Evolutionary conservation across 2,113 vertebrate genomes (phyloP).

Genomic region (Bolborhynchus lineola): DNA sequence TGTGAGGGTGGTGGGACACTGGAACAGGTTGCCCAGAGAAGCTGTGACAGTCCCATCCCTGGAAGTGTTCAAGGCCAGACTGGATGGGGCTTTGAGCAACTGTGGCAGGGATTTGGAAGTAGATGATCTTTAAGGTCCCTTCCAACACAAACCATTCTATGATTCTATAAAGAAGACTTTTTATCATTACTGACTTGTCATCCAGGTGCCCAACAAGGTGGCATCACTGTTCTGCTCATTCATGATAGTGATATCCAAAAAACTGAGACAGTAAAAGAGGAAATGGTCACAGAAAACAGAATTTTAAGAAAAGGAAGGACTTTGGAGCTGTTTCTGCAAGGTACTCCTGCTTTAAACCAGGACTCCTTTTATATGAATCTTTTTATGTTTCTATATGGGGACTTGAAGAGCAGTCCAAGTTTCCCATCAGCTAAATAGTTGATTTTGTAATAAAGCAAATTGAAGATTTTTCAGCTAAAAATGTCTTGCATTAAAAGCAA

Average conservation of each 20-base stretch:
- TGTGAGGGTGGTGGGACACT: background rate
- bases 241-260: background rate
- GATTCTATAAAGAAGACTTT: background rate
- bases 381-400: background rate
- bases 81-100: background rate
- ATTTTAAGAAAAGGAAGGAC: background rate
- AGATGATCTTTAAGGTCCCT: background rate
- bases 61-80: background rate
- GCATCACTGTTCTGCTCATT: background rate
- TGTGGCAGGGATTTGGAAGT: background rate
- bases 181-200: background rate
- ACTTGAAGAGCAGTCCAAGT: background rate
- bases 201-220: background rate
- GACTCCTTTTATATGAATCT: background rate
- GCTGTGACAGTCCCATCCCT: background rate
- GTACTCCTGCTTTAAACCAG: background rate
- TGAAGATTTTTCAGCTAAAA: background rate
- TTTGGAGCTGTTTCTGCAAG: background rate
- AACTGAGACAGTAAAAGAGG: background rate
- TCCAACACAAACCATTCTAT: background rate
- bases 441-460: background rate
- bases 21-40: background rate
- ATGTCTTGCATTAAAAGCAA: background rate
- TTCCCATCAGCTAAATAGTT: background rate
- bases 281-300: background rate